Evolutionary conservation across 2,797 vertebrate species (phyloP), one percentile per base, ranked within the genome.

Genomic region (Poliocrania exsul): DNA sequence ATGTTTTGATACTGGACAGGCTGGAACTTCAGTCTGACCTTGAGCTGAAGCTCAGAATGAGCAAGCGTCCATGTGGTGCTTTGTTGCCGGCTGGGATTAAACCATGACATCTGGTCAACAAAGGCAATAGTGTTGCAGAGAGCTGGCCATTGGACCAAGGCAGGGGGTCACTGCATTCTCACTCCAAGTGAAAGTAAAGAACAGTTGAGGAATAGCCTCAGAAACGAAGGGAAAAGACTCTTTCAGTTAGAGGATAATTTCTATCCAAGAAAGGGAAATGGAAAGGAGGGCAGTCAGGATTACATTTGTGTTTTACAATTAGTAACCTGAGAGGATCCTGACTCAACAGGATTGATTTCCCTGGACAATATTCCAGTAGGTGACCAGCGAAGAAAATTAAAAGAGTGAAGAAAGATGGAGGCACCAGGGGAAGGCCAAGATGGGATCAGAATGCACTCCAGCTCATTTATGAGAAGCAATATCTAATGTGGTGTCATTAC

Each of bases 41-140:
- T 20, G 38, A 65, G 51, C 31, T 33, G 53, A 66, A 54, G 35
- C 14, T 75, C 26, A 54, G 56, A 75, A 31, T 37, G 23, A 81
- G 26, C 0, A 8, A 74, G 42, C 9, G 3, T 31, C 47, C 31
- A 17, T 1, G 0, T 42, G 35, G 26, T 42, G 40, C 31, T 42
- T n/a, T 11, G 33, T 23, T 40, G 25, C 25, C 53, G 20, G 11
- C 38, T 66, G 38, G 8, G 21, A 6, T 88, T 67, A 49, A 69
- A 75, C 16, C 23, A 56, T 0, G 0, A n/a, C 42, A 49, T 50
- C 56, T 62, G 37, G 16, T 44, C 60, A 69, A 23, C 37, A 56
- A 73, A 77, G 65, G 42, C 56, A 58, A 13, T 25, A 54, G 29
- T 2, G 2, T 42, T 75, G 54, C 40, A 64, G 49, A 44, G 13